Conservation (phyloP, 2,888 invertebrate species). For the Eumerus sabulonum region DNA sequence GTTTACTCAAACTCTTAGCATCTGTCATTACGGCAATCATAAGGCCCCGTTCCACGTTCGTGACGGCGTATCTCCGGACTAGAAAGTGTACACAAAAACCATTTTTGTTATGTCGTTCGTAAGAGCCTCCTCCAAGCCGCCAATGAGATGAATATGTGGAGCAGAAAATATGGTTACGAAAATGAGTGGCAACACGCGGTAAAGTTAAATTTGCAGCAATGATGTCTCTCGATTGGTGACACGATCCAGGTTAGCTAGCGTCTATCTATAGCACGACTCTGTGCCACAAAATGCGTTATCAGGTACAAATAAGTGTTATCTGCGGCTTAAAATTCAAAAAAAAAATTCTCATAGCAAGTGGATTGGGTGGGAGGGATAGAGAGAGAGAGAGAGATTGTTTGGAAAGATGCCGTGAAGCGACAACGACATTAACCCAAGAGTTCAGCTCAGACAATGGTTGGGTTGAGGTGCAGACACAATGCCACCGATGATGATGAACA, state of each 20-base stretch:
- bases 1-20: slow-evolving; percentile 35
- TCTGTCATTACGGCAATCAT: slow-evolving; percentile 33
- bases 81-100: slow-evolving; percentile 41
- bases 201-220: too few relatives aligned
- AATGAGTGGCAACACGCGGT: too few relatives aligned
- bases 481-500: slow-evolving; percentile 28
- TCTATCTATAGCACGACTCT: slow-evolving; percentile 34
- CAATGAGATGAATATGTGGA: too few relatives aligned
- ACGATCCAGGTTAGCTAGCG: background rate
- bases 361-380: background rate
- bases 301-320: slow-evolving; percentile 45
- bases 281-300: slow-evolving; percentile 33
- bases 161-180: too few relatives aligned
- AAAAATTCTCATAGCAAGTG: background rate
- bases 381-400: slow-evolving; percentile 13
- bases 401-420: slow-evolving; percentile 32
- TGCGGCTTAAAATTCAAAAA: slow-evolving; percentile 21
- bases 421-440: slow-evolving; percentile 23
- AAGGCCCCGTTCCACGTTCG: too few relatives aligned
- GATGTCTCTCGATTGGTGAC: too few relatives aligned
- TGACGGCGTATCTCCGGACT: background rate
- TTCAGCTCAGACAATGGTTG: too few relatives aligned
- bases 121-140: too few relatives aligned
- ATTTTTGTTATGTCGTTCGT: slow-evolving; percentile 48
- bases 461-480: slow-evolving; percentile 8